Conservation (phyloP, 1,140 invertebrate species). For the Steinernema feltiae region DNA sequence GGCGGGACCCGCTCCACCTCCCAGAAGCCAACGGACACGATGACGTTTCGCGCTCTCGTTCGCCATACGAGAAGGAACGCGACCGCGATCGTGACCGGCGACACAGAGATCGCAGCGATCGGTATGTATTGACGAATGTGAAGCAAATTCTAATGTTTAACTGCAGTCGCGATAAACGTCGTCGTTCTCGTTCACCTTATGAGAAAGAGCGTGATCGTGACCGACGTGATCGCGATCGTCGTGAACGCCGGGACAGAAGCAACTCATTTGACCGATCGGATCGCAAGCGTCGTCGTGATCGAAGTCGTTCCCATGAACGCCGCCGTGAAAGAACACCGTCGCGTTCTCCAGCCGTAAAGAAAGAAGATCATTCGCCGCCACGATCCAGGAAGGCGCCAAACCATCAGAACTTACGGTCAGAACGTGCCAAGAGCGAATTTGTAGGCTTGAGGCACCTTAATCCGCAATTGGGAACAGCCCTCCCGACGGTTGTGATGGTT, state of each 20-base stretch:
- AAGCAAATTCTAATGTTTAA: no score
- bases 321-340: constrained; percentile 7
- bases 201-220: neutral
- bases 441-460: neutral
- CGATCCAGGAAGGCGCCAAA: neutral
- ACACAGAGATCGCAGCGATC: neutral
- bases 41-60: neutral
- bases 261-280: constrained; percentile 30
- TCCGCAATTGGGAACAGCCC: constrained; percentile 8
- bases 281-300: constrained; percentile 22
- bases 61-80: neutral
- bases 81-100: constrained; percentile 17
- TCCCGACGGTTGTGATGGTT: neutral
- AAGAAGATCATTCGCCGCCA: constrained; percentile 24
- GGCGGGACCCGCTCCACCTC: constrained; percentile 20
- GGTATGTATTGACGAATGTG: no score
- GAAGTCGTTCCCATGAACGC: constrained; percentile 24
- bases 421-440: neutral
- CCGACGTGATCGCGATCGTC: neutral
- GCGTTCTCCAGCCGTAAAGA: constrained; percentile 17
- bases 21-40: constrained; percentile 14
- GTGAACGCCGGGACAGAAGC: constrained; percentile 7
- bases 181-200: neutral
- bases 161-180: no score
- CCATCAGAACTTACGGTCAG: neutral